phyloP scores from a whole-genome alignment of 2,888 invertebrate genomes.

The Nysson spinosus region DNA sequence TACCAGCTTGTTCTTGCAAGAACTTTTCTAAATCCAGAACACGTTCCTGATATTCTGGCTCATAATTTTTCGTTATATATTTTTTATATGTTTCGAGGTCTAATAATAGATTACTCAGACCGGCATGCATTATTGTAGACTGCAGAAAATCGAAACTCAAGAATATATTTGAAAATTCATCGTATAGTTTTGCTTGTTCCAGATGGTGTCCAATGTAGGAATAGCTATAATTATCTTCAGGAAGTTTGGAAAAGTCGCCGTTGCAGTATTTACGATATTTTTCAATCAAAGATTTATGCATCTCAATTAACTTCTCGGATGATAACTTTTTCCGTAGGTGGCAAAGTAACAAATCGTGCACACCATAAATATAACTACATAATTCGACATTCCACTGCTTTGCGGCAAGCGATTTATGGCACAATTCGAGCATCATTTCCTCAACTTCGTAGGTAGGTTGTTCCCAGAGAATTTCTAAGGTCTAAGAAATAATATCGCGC shows the following conservation, averaged over 20 bases:
- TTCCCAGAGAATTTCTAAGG: conserved; percentile 79
- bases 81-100: conserved; percentile 83
- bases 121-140: conserved; percentile 83
- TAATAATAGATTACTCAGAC: conserved; percentile 83
- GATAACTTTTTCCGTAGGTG: conserved; percentile 80
- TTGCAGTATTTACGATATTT: conserved; percentile 80
- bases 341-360: conserved; percentile 84
- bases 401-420: conserved; percentile 83
- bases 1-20: conserved; percentile 81
- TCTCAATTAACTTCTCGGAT: conserved; percentile 76
- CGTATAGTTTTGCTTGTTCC: conserved; percentile 79
- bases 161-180: conserved; percentile 81
- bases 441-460: conserved; percentile 79
- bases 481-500: conserved; percentile 66
- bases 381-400: conserved; percentile 82
- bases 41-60: conserved; percentile 76
- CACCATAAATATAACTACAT: conserved; percentile 83
- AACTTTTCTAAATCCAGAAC: conserved; percentile 81
- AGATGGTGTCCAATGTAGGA: conserved; percentile 86
- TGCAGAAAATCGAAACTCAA: conserved; percentile 85
- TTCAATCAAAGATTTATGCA: conserved; percentile 81
- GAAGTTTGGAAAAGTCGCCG: conserved; percentile 80
- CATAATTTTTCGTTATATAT: conserved; percentile 80
- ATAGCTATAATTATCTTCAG: conserved; percentile 86
- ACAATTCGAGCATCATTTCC: conserved; percentile 82